Evolutionary conservation across 2,888 invertebrate genomes (phyloP).

Genomic region (Phyllotreta striolata): DNA sequence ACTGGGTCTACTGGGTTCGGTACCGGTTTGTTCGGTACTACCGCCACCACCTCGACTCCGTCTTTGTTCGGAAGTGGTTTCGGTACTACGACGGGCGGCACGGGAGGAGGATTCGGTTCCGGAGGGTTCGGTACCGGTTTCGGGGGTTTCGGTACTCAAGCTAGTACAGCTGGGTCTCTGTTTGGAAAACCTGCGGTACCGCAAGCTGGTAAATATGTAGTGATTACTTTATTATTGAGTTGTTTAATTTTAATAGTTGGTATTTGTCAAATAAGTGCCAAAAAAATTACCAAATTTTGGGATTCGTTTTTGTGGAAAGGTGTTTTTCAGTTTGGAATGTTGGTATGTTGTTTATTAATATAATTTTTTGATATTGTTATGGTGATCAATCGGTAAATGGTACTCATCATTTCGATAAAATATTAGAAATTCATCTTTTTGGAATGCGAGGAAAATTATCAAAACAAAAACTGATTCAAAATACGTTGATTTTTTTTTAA

Average conservation of each 20-base stretch:
- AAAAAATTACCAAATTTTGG: too few relatives aligned
- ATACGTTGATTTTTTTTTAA: too few relatives aligned
- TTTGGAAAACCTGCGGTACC: conserved; percentile 59
- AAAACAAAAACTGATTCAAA: too few relatives aligned
- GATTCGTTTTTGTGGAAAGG: too few relatives aligned
- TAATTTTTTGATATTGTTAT: too few relatives aligned
- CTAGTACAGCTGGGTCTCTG: conserved; percentile 44
- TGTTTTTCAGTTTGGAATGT: too few relatives aligned
- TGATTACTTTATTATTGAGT: conserved; percentile 8
- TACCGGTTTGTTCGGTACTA: conserved; percentile 49
- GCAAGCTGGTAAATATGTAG: conserved; percentile 52
- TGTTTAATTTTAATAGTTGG: neutral
- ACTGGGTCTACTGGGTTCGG: conserved; percentile 49
- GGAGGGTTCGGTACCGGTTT: conserved; percentile 61
- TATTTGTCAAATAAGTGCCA: conserved; percentile 11
- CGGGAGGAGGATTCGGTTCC: conserved; percentile 56
- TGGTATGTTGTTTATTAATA: too few relatives aligned
- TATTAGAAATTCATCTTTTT: too few relatives aligned
- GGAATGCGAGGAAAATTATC: too few relatives aligned
- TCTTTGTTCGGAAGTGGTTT: conserved; percentile 56
- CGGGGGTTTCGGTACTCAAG: conserved; percentile 52
- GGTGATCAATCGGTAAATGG: too few relatives aligned
- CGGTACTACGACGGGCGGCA: conserved; percentile 59
- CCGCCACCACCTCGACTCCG: conserved; percentile 51
- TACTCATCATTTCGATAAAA: too few relatives aligned